Base-by-base conservation (phyloP, 2,113 vertebrate species). In the Nothocercus julius region DNA sequence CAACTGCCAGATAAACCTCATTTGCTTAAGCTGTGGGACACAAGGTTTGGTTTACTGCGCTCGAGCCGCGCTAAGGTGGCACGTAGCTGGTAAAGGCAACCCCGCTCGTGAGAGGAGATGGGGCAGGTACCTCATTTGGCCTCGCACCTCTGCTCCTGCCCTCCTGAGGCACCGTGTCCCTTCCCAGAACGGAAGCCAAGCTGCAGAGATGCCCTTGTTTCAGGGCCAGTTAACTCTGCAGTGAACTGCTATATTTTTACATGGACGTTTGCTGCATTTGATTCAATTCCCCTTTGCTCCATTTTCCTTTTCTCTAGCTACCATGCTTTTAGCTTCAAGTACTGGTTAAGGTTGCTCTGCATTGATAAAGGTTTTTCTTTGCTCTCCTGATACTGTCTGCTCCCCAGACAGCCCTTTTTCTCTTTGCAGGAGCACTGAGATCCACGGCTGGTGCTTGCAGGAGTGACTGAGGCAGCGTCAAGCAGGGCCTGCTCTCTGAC, bases 51-150 rank as follows among this genome's bases (percentile, higher is more conserved):
- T 8, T 14, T 25, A 42, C 69, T 73, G 53, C 19, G 56, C 44
- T 56, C 70, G 12, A 54, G 36, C 36, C n/a, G 51, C 62, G n/a
- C 51, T 58, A 18, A 18, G 7, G 34, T 36, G 3, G 1, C 3
- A 7, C 14, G 5, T 27, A 30, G 53, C 53, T 27, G 13, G 2
- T 3, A 27, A 22, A 75, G 53, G 49, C 38, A 54, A 12, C 49
- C 64, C 0, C 0, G 5, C 58, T 54, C 54, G 27, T 38, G 34
- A 77, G 34, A 69, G 19, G 27, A 44, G 54, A 36, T n/a, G 9
- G 30, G 30, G 34, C 2, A 3, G 5, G 51, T 53, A 24, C 45
- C 45, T 45, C 9, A 49, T 69, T 32, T n/a, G 49, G 44, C 45
- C 15, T 36, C 22, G 4, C n/a, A 21, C n/a, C 21, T 36, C 36